Evolutionary conservation across 92 coral and sea anemone genomes (phyloP), one percentile per base, ranked within the genome.

Genomic region (Porites cylindrica): DNA sequence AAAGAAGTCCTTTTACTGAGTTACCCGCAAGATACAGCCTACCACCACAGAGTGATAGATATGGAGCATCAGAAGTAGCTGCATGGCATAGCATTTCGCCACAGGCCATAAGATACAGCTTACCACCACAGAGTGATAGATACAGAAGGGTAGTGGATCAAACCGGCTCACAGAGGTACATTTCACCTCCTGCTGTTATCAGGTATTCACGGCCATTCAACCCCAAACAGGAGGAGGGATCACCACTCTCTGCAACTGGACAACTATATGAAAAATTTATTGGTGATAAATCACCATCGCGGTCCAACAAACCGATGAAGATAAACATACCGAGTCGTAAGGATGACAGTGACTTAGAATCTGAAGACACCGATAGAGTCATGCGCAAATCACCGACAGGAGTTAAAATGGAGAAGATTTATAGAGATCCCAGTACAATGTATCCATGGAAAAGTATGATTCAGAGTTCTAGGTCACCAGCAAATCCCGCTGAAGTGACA

Each of bases 311-410:
- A 12, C 79, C 83, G 43, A 72, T 78, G 11, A 72, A 84, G 65
- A 72, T 79, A 70, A 82, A 88, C 12, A 26, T 54, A 16, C 73
- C 86, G 60, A 17, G 86, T 10, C 82, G 89, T 54, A 84, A 59
- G 72, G 90, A 88, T 8, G 95, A 94, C 26, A 83, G 88, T 66
- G 96, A 96, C 63, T 86, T 81, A 19, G 99, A 97, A 70, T 92
- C 99, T 10, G 85, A 91, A 69, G 96, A 95, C 79, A 97, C 99
- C 17, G 99, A 95, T 77, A 92, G 93, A 78, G 94, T 91, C 26
- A 92, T 97, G 95, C 89, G 97, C 23, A 92, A 93, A 84, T 95
- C 98, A 38, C 99, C 99, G 2, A 97, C 99, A 50, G 99, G 99
- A 13, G 93, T 97, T 68, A 90, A 87, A 80, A 97, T 97, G 98